A percentile compares a stretch with the other conserved stretches of the same genome.
These are phyloP conservation scores for Drosophila ustulata DNA, from an alignment of 2,888 invertebrate species.

Conservation along the genomic window DNA sequence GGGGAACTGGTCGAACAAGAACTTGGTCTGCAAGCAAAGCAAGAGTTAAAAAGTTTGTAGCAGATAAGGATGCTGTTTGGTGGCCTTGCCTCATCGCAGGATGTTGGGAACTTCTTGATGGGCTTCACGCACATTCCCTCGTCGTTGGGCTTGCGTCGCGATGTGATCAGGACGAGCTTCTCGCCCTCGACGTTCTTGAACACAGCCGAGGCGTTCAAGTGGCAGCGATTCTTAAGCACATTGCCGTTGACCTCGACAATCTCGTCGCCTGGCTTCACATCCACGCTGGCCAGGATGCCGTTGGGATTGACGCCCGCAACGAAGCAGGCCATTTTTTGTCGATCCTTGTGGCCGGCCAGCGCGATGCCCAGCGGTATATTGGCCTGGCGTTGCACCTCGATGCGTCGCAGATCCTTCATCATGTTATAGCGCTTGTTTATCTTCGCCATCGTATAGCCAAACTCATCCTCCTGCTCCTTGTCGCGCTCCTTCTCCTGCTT, in stretches of 20 bases:
- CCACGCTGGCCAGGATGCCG: slow-evolving; percentile 91
- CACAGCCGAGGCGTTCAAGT: slow-evolving; percentile 97
- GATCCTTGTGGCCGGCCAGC: slow-evolving; percentile 96
- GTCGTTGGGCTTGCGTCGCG: slow-evolving; percentile 81
- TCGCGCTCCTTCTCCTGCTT: slow-evolving; percentile 92
- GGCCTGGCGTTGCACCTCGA: slow-evolving; percentile 90
- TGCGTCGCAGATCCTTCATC: slow-evolving; percentile 89
- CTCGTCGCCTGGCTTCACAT: slow-evolving; percentile 96
- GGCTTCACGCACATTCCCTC: slow-evolving; percentile 95
- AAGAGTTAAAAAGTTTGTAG: neutral
- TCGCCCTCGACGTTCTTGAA: slow-evolving; percentile 95
- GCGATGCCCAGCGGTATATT: slow-evolving; percentile 95
- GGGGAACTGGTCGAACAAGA: slow-evolving; percentile 84
- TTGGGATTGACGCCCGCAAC: slow-evolving; percentile 97
- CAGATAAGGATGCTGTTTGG: neutral
- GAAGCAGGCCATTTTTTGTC: slow-evolving; percentile 97
- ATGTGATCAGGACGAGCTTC: slow-evolving; percentile 91
- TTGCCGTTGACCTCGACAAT: slow-evolving; percentile 98
- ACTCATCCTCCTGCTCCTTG: slow-evolving; percentile 95
- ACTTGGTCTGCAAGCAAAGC: slow-evolving; percentile 74
- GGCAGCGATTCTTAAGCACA: slow-evolving; percentile 96
- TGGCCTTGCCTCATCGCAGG: slow-evolving; percentile 90
- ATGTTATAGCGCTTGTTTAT: slow-evolving; percentile 96
- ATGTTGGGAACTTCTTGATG: slow-evolving; percentile 93
- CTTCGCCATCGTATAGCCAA: slow-evolving; percentile 96